These are phyloP conservation scores for Elaphurus davidianus DNA, from an alignment of 2,113 vertebrate species.

Conservation along the genomic window DNA sequence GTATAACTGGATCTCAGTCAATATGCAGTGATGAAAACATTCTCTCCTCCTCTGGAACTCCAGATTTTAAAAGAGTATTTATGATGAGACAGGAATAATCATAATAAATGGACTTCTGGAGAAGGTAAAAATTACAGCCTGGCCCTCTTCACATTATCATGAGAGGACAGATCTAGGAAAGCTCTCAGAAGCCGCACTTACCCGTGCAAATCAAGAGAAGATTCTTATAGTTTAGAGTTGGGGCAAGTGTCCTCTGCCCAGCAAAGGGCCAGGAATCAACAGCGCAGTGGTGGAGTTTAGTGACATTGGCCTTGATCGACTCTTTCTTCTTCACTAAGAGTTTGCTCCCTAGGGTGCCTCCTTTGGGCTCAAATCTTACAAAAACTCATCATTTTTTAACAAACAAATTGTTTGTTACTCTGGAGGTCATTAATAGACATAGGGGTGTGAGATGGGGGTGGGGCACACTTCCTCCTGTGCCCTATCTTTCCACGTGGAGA, in stretches of 20 bases:
- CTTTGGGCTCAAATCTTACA: not conserved
- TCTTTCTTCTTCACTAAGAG: not conserved
- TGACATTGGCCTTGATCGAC: not conserved
- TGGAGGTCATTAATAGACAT: not conserved
- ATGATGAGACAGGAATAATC: not conserved
- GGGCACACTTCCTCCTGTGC: too few species aligned
- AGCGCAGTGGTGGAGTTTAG: not conserved
- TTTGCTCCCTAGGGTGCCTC: not conserved
- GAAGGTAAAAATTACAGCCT: not conserved
- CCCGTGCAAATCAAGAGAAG: not conserved
- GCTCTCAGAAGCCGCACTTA: not conserved
- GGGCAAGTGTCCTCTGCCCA: rapidly evolving
- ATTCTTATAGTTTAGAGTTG: not conserved
- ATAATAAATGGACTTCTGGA: not conserved
- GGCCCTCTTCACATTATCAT: not conserved
- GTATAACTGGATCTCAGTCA: not conserved
- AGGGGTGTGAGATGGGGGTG: not conserved
- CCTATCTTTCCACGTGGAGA: not conserved
- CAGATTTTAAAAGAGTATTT: not conserved
- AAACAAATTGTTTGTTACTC: not conserved
- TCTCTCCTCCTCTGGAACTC: not conserved
- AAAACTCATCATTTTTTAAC: not conserved
- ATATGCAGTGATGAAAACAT: not conserved
- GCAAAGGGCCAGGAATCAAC: not conserved
- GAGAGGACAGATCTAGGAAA: not conserved